Base-by-base conservation (phyloP, 92 coral and sea anemone species). In the Isaurus tuberculatus region DNA sequence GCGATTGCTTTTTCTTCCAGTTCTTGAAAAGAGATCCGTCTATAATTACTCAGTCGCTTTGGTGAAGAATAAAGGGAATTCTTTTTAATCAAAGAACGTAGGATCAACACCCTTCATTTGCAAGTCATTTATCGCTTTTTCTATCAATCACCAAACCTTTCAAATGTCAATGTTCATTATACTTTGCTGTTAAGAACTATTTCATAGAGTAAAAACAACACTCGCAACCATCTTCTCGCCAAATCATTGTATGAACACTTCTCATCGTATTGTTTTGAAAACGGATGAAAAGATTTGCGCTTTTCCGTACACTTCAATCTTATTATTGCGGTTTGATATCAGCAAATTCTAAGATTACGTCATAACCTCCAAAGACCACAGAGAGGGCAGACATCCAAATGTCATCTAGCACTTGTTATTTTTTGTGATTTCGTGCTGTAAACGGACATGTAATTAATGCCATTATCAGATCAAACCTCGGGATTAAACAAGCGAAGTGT, bases 111-210 rank as follows among this genome's bases (percentile, higher is more conserved):
- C 81, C 36, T 31, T 58, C 82, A 65, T 77, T 77, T 57, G 33
- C 70, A 19, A 77, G 82, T 77, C 82, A 77, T 77, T 77, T 77
- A 77, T 77, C 82, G 82, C 69, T 8, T 33, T 77, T 57, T 58
- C 25, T 33, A 34, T 77, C 82, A 60, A 61, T 77, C 82, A 58
- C 58, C 82, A 37, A 60, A 58, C 49, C 70, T 77, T 77, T 77
- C 69, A 77, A 77, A 58, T 33, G 82, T 58, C 82, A 77, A 77
- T 10, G 11, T 20, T 3, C 20, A 40, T 14, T 43, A 23, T 36
- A 33, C 51, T 31, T 34, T 57, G 70, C 22, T 51, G 81, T 19
- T 15, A 32, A 25, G 51, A 20, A 26, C 70, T 36, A 34, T 58
- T 33, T 36, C 3, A 8, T 17, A 77, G 32, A 58, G 40, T 32